Evolutionary conservation across 92 coral and sea anemone species (phyloP).

Genomic region (Siderastrea radians): DNA sequence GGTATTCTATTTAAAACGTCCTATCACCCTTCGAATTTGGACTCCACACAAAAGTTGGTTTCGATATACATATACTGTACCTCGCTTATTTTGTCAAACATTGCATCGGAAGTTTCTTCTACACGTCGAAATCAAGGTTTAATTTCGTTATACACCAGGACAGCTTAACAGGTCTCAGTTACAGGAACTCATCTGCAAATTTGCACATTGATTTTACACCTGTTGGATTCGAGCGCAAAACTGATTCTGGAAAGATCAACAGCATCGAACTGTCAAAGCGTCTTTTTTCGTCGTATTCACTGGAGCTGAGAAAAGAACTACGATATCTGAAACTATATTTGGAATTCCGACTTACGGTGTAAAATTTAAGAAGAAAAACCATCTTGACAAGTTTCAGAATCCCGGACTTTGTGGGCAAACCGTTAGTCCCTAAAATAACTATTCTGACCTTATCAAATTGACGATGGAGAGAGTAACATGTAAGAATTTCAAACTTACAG

Average conservation of each 20-base stretch:
- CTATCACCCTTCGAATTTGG: neutral
- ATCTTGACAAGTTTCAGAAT: neutral
- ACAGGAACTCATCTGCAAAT: neutral
- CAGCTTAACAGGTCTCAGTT: neutral
- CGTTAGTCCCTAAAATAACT: neutral
- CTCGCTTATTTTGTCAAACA: neutral
- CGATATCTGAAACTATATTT: too few relatives aligned
- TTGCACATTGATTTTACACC: neutral
- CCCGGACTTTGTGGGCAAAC: neutral
- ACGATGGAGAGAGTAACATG: slow-evolving; percentile 22
- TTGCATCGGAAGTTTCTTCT: neutral
- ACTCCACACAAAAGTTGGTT: too few relatives aligned
- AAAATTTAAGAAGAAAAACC: too few relatives aligned
- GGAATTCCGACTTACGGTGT: too few relatives aligned
- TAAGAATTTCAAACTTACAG: neutral
- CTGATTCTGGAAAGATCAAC: too few relatives aligned
- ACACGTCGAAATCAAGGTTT: neutral
- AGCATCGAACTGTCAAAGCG: too few relatives aligned
- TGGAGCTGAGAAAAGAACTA: too few relatives aligned
- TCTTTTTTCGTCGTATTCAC: too few relatives aligned
- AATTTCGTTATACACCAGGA: neutral
- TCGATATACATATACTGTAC: neutral
- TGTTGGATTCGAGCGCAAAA: neutral
- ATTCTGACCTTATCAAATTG: neutral
- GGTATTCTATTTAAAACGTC: slow-evolving; percentile 31